Evolutionary conservation across 1,140 invertebrate genomes (phyloP), one percentile per base, ranked within the genome.

Genomic region (Drosophila parvula): DNA sequence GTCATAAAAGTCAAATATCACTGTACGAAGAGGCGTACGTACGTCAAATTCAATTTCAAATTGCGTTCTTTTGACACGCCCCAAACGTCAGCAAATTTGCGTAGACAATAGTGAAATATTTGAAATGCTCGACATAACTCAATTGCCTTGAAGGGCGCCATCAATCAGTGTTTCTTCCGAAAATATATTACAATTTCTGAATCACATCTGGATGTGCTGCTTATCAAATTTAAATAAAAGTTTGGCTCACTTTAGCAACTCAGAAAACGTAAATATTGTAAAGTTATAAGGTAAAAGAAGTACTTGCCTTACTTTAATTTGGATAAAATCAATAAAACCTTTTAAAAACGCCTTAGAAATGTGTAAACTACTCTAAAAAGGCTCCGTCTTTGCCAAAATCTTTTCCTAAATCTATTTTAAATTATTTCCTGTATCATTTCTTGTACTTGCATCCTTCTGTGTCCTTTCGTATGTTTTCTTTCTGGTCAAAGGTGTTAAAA

Each of bases 1-100:
- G 74, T 63, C 74, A 78, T 78, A 78, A 78, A 78, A 78, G 53
- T 71, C 75, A 71, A 70, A 78, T 78, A 78, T 58, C 45, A 51
- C 40, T 36, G 44, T n/a, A 1, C 40, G 22, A 16, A 76, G 48
- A 70, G 55, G 59, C 51, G 51, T 55, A 50, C 36, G 40, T 38
- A 60, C 57, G 58, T 58, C 63, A 76, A 76, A 78, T 78, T 70
- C 65, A 61, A 78, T 78, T 78, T 7, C 44, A 78, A 65, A 65
- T 75, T 65, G 34, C 43, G 51, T 58, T 75, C 51, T 44, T 75
- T 61, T 65, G 73, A 75, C 73, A 78, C 47, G 34, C 36, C 45
- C 51, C 51, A 38, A 60, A 53, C 75, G 62, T 57, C 75, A 58
- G 34, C 57, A 45, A 28, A 71, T 59, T 73, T 27, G 53, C 34